Evolutionary conservation across 2,113 vertebrate genomes (phyloP), one percentile per base, ranked within the genome.

Genomic region (Chaetops frenatus): DNA sequence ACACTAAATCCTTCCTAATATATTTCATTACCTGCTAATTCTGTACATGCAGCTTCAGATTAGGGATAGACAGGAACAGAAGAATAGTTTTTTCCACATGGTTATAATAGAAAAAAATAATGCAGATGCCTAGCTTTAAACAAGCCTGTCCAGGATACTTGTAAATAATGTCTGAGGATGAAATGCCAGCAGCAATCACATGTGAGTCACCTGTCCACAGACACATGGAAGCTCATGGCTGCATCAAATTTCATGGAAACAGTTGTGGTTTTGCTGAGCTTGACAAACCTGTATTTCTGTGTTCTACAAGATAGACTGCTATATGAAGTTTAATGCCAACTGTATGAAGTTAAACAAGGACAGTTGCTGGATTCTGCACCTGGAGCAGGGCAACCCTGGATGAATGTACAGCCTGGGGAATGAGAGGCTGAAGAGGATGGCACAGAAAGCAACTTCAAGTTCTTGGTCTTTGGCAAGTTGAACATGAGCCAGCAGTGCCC

Each of bases 11-110:
- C 70, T 90, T 95, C 40, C 86, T 72, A 92, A 81, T 66, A 14
- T 29, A 58, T 69, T 94, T 92, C n/a, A 83, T 78, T 81, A 58
- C 58, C 51, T 90, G 56, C 78, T 89, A 73, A 81, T 86, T 85
- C 31, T 45, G 19, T 60, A 12, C 19, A 15, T 53, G 31, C 16
- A 56, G 24, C 54, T 71, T 72, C 78, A 71, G 73, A 72, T 88
- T 69, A 86, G 92, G 51, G 50, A 90, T 33, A 86, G 77, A 28
- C 17, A 78, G 71, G n/a, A 78, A 54, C 5, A 54, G 50, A 76
- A 86, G 24, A 67, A 73, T 21, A 69, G 3, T 60, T 92, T 78
- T 54, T 90, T 65, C 48, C 73, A 13, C 7, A 4, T 57, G 11
- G 28, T 62, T 90, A 25, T 38, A 60, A 48, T 28, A 66, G 74